Evolutionary conservation across 2,797 vertebrate species (phyloP).

Genomic region (Melanotaenia pygmaea): DNA sequence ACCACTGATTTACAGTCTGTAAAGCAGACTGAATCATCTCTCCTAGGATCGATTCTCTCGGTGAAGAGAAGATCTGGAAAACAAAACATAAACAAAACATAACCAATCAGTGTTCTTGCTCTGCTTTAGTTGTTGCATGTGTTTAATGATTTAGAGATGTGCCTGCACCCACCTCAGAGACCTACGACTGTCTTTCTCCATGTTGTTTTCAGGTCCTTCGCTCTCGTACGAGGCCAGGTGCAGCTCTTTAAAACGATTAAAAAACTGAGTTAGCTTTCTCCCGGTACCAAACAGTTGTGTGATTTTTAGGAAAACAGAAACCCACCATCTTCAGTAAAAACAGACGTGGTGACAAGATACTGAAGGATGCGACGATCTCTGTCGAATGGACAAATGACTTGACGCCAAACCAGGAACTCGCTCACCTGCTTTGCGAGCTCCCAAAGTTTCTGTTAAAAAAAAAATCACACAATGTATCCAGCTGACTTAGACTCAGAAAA

Average conservation of each 20-base stretch:
- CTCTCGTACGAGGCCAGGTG: conserved; percentile 96
- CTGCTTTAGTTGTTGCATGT: background rate
- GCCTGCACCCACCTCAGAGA: conserved; percentile 86
- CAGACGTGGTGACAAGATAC: conserved; percentile 90
- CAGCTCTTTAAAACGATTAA: conserved; percentile 80
- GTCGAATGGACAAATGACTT: conserved; percentile 93
- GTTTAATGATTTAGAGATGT: background rate
- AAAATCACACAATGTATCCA: background rate
- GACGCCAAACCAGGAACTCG: conserved; percentile 96
- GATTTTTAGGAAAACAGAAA: background rate
- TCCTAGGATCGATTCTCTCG: conserved; percentile 76
- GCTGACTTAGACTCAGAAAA: background rate
- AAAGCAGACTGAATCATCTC: conserved; percentile 19
- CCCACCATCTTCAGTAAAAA: conserved; percentile 94
- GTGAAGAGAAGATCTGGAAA: conserved; percentile 89
- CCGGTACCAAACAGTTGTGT: background rate
- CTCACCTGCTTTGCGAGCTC: conserved; percentile 95
- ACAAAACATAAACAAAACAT: conserved; percentile 8
- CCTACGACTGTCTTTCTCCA: conserved; percentile 96
- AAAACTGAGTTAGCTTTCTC: background rate
- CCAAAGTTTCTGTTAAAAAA: conserved; percentile 90
- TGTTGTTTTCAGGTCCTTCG: conserved; percentile 94
- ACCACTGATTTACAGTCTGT: conserved; percentile 34
- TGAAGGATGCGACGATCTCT: conserved; percentile 91
- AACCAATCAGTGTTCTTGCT: background rate